Evolutionary conservation across 2,797 vertebrate genomes (phyloP), one percentile per base, ranked within the genome.

Genomic region (Sebastes iracundus): DNA sequence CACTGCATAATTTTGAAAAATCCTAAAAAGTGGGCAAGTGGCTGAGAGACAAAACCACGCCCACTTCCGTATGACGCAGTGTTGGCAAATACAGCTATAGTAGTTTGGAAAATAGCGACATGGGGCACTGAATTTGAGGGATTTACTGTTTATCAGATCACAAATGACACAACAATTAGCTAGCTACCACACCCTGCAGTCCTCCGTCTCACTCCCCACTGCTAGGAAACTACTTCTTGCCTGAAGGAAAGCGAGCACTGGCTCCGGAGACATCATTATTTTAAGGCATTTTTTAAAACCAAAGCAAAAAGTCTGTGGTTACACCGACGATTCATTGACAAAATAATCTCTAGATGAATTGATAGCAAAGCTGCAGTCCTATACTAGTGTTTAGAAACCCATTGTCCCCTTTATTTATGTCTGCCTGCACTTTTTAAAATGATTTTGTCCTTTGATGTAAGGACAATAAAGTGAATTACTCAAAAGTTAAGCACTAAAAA

Each of bases 271-370:
- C 46, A 49, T 49, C 3, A 49, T 18, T 49, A 49, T 49, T 18
- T 49, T 1, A 49, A 49, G 46, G 46, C 16, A 8, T 46, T 3
- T 46, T 42, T 42, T 42, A 14, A 42, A 42, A 42, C 38, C 0
- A 42, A 16, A 16, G 13, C 38, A 42, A 42, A 42, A 16, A 16
- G 1, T 14, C 38, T 1, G 1, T 42, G 13, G 5, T 42, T 42
- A 42, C 38, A 42, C 38, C 2, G 8, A 32, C 7, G 8, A 7
- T 46, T 46, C 16, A 46, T 46, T 46, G 42, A 18, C 2, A 46
- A 2, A 18, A 46, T 46, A 7, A 49, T 20, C 42, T 18, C 0
- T 0, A 35, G 2, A 62, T 25, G 4, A 30, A 8, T 4, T 33
- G 2, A 27, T 22, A 61, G 14, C 4, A 10, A 63, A 38, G 22